phyloP scores from a whole-genome alignment of 2,113 vertebrate species.

The Cygnus buccinator region DNA sequence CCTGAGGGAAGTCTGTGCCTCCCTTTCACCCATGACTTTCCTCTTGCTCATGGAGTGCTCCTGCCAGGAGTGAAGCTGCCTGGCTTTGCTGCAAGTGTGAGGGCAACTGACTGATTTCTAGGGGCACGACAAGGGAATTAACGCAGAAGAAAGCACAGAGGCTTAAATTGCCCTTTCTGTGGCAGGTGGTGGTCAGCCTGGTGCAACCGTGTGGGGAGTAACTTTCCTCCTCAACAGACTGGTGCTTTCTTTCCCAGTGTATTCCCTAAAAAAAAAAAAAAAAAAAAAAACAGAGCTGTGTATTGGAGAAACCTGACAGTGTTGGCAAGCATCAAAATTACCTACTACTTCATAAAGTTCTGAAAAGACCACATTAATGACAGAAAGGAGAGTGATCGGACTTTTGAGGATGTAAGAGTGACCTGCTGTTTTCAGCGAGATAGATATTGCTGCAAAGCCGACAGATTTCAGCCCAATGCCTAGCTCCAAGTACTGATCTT shows the following conservation, averaged over 20 bases:
- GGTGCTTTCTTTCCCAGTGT: not conserved
- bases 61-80: not conserved
- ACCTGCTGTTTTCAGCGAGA: not conserved
- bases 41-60: not conserved
- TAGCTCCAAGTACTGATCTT: not conserved
- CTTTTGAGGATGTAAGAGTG: not conserved
- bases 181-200: not conserved
- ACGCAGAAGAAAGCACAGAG: not conserved
- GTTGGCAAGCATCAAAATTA: not conserved
- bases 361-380: not conserved
- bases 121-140: not conserved
- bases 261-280: not conserved
- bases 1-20: not conserved
- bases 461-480: not conserved
- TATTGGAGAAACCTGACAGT: not conserved
- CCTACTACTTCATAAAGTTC: not conserved
- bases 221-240: not conserved
- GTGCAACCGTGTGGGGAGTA: not conserved
- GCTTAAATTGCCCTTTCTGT: not conserved
- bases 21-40: not conserved
- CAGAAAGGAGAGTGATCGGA: not conserved
- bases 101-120: not conserved
- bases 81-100: not conserved
- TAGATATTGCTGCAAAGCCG: not conserved
- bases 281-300: fast-evolving